Percentiles rank a stretch among this genome's conserved stretches.
phyloP scores from a whole-genome alignment of 1,140 invertebrate genomes.

The Ostrea denselamellosa region DNA sequence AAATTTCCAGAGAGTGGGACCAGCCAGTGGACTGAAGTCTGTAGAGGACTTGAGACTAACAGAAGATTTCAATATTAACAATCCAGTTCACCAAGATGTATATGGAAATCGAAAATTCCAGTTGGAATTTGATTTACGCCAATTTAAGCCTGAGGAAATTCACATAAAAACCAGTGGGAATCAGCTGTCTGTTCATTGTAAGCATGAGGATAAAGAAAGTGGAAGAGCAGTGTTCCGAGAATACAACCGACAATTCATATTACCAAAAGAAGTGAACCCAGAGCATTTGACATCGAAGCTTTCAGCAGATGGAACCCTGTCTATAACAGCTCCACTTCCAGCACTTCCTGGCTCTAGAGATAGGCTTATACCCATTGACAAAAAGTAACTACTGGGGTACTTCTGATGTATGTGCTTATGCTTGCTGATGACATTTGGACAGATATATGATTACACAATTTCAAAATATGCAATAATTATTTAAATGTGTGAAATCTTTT shows the following conservation, averaged over 20 bases:
- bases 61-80: conserved; percentile 72
- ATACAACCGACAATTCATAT: conserved; percentile 81
- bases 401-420: not conserved
- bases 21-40: conserved; percentile 2
- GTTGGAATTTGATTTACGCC: conserved; percentile 86
- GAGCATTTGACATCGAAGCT: conserved; percentile 75
- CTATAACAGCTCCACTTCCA: conserved; percentile 81
- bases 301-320: conserved; percentile 72
- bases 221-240: conserved; percentile 79
- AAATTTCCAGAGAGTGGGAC: not conserved
- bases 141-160: conserved; percentile 91
- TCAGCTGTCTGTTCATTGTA: conserved; percentile 88
- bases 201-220: conserved; percentile 87
- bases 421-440: not conserved
- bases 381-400: conserved; percentile 23
- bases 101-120: conserved; percentile 69
- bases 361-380: conserved; percentile 65
- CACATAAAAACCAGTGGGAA: conserved; percentile 92
- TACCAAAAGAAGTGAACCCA: conserved; percentile 77
- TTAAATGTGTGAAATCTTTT: not conserved
- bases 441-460: not conserved
- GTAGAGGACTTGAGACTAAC: conserved; percentile 66
- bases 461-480: not conserved
- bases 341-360: conserved; percentile 55
- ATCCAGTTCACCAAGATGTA: conserved; percentile 65